phyloP scores from a whole-genome alignment of 2,113 vertebrate species.

The Cyphomyrus discorhynchus region DNA sequence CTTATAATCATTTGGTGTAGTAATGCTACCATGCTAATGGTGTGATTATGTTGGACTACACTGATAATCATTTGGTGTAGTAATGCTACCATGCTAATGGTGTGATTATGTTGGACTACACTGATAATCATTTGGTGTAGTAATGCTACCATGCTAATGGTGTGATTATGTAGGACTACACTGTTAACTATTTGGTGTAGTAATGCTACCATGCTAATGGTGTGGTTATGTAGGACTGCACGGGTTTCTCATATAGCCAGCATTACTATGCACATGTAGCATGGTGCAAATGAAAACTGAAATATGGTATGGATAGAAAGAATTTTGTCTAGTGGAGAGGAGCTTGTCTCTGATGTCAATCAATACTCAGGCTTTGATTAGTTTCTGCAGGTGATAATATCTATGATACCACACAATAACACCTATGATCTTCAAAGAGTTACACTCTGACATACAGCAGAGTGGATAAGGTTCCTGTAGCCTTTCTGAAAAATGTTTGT shows the following conservation, averaged over 20 bases:
- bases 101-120: background rate
- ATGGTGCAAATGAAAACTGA: background rate
- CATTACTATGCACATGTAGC: background rate
- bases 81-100: background rate
- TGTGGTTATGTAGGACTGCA: too few species aligned
- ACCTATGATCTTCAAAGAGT: background rate
- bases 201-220: background rate
- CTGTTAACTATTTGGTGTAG: background rate
- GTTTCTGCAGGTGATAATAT: too few species aligned
- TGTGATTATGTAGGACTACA: background rate
- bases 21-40: background rate
- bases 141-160: background rate
- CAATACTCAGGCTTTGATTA: background rate
- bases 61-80: background rate
- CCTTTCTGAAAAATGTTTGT: background rate
- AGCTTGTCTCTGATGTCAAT: background rate
- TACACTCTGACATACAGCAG: background rate
- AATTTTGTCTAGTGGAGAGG: background rate
- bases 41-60: background rate
- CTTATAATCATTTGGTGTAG: background rate
- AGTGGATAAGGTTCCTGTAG: background rate
- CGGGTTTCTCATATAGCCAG: too few species aligned
- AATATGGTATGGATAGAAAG: background rate
- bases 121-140: background rate
- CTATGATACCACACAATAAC: too few species aligned